Evolutionary conservation across 1,140 invertebrate genomes (phyloP).

Genomic region (Mercenaria mercenaria): DNA sequence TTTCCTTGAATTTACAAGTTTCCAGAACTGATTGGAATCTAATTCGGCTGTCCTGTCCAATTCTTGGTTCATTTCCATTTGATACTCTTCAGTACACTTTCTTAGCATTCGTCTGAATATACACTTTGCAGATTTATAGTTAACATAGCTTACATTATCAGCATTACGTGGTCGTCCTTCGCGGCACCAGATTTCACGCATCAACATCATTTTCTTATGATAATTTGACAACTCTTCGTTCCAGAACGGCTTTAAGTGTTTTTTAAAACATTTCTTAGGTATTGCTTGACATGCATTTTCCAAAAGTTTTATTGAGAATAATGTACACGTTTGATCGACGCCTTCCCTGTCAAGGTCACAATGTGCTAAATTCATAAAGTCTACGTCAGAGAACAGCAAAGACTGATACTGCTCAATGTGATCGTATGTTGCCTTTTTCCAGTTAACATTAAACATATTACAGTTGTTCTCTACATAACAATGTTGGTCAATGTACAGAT

Average conservation of each 20-base stretch:
- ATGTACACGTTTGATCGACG: neutral
- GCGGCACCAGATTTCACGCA: conserved; percentile 16
- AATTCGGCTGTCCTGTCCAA: neutral
- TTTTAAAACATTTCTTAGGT: neutral
- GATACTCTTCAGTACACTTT: neutral
- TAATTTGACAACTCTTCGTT: neutral
- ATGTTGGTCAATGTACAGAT: neutral
- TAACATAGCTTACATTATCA: neutral
- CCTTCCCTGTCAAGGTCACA: neutral
- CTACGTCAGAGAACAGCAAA: neutral
- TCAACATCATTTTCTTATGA: neutral
- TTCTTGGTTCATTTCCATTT: neutral
- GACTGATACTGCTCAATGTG: neutral
- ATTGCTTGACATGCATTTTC: neutral
- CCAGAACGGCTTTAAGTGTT: neutral
- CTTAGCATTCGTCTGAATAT: conserved; percentile 11
- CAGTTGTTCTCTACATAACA: neutral
- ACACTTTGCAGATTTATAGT: neutral
- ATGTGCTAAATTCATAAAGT: neutral
- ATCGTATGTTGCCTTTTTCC: neutral
- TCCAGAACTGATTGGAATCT: too few relatives aligned
- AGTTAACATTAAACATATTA: neutral
- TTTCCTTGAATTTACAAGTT: too few relatives aligned
- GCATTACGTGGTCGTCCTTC: neutral
- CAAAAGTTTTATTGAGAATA: neutral